Percentiles rank a stretch among this genome's conserved stretches.
Conservation (phyloP, 1,140 invertebrate genomes). For the Diorhabda carinulata region DNA sequence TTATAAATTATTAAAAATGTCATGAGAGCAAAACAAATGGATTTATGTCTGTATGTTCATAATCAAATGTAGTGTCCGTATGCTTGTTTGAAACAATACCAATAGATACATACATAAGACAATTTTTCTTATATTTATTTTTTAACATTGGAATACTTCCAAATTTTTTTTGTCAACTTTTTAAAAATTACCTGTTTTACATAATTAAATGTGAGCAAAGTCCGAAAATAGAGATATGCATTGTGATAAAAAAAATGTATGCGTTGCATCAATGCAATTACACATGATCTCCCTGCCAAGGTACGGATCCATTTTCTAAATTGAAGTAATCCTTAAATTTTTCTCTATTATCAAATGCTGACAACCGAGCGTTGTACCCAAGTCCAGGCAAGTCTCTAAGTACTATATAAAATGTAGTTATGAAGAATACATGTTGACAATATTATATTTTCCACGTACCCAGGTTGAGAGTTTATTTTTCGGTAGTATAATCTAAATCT, state of each 20-base stretch:
- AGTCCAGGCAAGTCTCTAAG: not conserved
- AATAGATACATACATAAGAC: too few species aligned
- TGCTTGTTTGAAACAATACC: too few species aligned
- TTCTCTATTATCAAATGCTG: constrained; percentile 1
- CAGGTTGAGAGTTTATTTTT: not conserved
- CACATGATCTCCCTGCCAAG: not conserved
- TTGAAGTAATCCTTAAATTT: not conserved
- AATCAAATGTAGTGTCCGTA: too few species aligned
- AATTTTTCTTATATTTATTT: too few species aligned
- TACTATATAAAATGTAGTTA: not conserved
- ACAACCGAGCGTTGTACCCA: not conserved
- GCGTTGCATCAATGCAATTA: not conserved
- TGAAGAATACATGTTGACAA: not conserved
- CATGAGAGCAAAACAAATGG: too few species aligned
- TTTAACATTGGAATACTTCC: not conserved
- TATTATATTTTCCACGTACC: not conserved
- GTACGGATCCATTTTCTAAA: not conserved
- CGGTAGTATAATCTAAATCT: not conserved
- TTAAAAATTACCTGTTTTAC: not conserved
- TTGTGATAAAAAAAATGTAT: too few species aligned
- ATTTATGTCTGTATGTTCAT: too few species aligned
- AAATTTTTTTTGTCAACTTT: not conserved
- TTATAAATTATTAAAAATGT: too few species aligned
- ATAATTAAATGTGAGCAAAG: too few species aligned
- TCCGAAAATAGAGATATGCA: too few species aligned